Evolutionary conservation across 1,140 invertebrate genomes (phyloP), one percentile per base, ranked within the genome.

Genomic region (Drosophila quadrilineata): DNA sequence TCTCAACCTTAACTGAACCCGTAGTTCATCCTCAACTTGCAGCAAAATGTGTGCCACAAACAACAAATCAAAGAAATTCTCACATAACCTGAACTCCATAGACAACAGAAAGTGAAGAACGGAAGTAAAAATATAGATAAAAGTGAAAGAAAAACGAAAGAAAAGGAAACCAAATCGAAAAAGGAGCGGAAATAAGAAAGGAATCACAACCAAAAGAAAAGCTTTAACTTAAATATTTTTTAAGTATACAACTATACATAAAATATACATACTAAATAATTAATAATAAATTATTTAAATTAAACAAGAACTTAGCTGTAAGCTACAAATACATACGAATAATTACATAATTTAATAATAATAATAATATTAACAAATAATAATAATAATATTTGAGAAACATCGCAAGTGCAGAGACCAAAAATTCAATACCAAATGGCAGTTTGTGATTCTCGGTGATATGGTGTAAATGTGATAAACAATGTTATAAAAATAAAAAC

Each of bases 391-490:
- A 77, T 73, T 64, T 77, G 70, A 82, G 79, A 74, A 72, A 84
- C 82, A 66, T 68, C 45, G 49, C 67, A 73, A 71, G 70, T 72
- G 76, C 77, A 82, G 70, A 69, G 76, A 84, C 59, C 75, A 80
- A 82, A 66, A 43, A 29, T 26, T 58, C 46, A 56, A 50, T 12
- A 46, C 31, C 36, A 28, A 41, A 59, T 40, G 64, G 66, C 67
- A 75, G 71, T 75, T 85, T 79, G 79, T 85, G 75, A 79, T 86
- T 85, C 84, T 85, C 79, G 79, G 79, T 85, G 79, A 85, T 85
- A 85, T 85, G 79, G 79, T 85, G 79, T 85, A 85, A 79, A 85
- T 85, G 79, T 85, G 79, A 85, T 85, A 85, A 79, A 85, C 68
- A 85, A 75, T 29, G 75, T 80, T 80, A 71, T 80, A 71, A 75